Evolutionary conservation across 2,888 invertebrate genomes (phyloP).

Genomic region (Oscheius sp.): DNA sequence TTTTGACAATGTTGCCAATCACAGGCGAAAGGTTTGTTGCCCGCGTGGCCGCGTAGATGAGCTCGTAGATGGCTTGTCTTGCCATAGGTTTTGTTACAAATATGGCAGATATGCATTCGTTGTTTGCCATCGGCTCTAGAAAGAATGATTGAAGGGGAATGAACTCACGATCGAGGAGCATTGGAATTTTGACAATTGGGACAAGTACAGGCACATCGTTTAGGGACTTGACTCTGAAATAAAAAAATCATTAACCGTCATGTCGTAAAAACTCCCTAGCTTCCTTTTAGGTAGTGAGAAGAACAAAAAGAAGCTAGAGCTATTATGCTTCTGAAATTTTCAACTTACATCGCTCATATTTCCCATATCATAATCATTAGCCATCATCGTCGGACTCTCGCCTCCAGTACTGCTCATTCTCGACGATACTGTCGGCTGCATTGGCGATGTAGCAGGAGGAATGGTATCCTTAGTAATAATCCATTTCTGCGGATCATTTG

Average conservation of each 20-base stretch:
- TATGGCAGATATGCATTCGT: slow-evolving; percentile 67
- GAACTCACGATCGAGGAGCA: slow-evolving; percentile 42
- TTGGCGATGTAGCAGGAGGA: slow-evolving; percentile 1
- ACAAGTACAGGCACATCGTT: slow-evolving; percentile 92
- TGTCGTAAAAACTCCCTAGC: neutral
- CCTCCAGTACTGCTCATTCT: slow-evolving; percentile 31
- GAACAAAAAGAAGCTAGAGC: neutral
- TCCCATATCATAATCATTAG: slow-evolving; percentile 28
- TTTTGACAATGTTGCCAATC: slow-evolving; percentile 68
- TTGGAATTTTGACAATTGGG: slow-evolving; percentile 81
- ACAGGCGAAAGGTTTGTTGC: slow-evolving; percentile 68
- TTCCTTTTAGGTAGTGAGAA: neutral
- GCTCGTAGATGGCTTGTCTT: slow-evolving; percentile 50
- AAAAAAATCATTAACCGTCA: neutral
- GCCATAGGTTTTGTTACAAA: slow-evolving; percentile 66
- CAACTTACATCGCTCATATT: slow-evolving; percentile 31
- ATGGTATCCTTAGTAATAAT: slow-evolving; percentile 67
- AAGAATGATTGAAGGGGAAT: neutral
- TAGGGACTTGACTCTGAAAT: slow-evolving; percentile 51
- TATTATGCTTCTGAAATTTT: neutral
- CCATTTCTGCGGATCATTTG: slow-evolving; percentile 85
- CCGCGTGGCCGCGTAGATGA: slow-evolving; percentile 57
- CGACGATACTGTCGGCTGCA: slow-evolving; percentile 29
- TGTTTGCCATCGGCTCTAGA: slow-evolving; percentile 57
- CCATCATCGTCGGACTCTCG: slow-evolving; percentile 26